Base-by-base conservation (phyloP, 1,140 invertebrate genomes). In the Asbolus verrucosus region DNA sequence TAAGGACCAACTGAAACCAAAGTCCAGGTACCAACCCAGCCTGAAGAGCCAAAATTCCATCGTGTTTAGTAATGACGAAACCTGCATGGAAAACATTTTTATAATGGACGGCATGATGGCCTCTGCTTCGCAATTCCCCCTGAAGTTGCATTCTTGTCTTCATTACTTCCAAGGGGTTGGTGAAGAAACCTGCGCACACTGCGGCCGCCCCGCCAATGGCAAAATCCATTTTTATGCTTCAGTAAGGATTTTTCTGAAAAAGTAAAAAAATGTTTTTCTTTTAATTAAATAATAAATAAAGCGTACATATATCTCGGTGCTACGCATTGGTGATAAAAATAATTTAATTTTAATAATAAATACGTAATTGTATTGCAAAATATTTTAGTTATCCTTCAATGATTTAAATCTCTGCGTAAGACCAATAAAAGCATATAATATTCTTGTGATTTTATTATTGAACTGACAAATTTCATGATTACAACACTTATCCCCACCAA, bases 61-160 rank as follows among this genome's bases (percentile, higher is more conserved):
- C 88, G 6, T 84, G 84, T 68, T 84, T 86, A 0, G 83, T 85
- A 1, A 89, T 85, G 0, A 87, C 83, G 41, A 85, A 85, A 9
- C 87, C 77, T 3, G 80, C 80, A 61, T 81, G 80, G 33, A 81
- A 77, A 3, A 81, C 78, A 41, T 79, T 80, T 65, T 74, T 78
- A 63, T 80, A 81, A 38, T 86, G 83, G 1, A 88, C 82, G 0
- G 81, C 80, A 74, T 87, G 84, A 50, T 83, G 75, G 0, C 93
- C 92, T 39, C 85, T 86, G 0, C 87, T 87, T 76, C 87, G 86
- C 6, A 97, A 78, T 82, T 97, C 95, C 8, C 95, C 95, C 82
- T 97, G 95, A 1, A 97, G 82, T 77, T 97, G 95, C 72, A 96
- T 86, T 9, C 94, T 84, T 6, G 92, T 95, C 83, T 96, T 96